These are phyloP conservation scores for Sebastes variabilis DNA, from an alignment of 2,797 vertebrate genomes.

Conservation along the genomic window DNA sequence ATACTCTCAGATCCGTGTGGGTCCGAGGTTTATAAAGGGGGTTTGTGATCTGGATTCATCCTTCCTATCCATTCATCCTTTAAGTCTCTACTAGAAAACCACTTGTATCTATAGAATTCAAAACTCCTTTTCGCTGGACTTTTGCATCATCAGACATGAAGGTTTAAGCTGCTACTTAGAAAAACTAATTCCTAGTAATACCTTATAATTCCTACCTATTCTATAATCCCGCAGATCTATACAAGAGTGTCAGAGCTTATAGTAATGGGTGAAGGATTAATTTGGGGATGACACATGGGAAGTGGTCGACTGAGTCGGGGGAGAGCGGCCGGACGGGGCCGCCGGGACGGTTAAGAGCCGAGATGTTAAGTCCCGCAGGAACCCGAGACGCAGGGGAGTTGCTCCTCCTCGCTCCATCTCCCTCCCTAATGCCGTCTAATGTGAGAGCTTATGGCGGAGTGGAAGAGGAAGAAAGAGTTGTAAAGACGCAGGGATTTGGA, in stretches of 20 bases:
- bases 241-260: constrained; percentile 61
- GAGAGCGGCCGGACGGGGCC: constrained; percentile 27
- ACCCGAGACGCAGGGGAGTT: constrained; percentile 16
- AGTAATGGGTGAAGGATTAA: constrained; percentile 57
- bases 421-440: constrained; percentile 62
- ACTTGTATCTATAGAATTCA: constrained; percentile 30
- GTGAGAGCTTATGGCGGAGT: constrained; percentile 56
- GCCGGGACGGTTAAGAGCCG: constrained; percentile 43
- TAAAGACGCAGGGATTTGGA: constrained; percentile 58
- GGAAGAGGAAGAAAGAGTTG: constrained; percentile 44
- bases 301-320: constrained; percentile 25
- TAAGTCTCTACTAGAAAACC: constrained; percentile 6
- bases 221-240: constrained; percentile 65
- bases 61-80: not conserved
- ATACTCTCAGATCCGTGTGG: constrained; percentile 16
- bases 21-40: constrained; percentile 16
- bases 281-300: constrained; percentile 51
- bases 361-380: constrained; percentile 58
- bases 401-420: constrained; percentile 31
- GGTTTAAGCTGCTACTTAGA: constrained; percentile 56
- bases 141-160: constrained; percentile 44
- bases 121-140: constrained; percentile 12
- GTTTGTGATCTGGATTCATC: constrained; percentile 52
- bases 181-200: constrained; percentile 66
- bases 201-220: constrained; percentile 64